Base-by-base conservation (phyloP, 1,140 invertebrate genomes). In the Mycetomoellerius zeteki region DNA sequence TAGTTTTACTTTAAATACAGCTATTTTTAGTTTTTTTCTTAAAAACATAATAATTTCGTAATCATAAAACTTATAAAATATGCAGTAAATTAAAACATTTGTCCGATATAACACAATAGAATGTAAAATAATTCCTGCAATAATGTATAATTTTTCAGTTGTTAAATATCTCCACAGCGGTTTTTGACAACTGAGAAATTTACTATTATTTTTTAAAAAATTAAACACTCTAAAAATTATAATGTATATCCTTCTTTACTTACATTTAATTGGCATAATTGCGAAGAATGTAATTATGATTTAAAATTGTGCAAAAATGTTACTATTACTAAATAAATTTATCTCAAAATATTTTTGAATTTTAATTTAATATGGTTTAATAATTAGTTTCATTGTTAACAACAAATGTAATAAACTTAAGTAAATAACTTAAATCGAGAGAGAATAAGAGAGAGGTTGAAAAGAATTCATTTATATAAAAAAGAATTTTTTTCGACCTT, bases 401-500 rank as follows among this genome's bases (percentile, higher is more conserved):
- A 56, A 54, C 16, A 54, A 54, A 47, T 71, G 3, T 6, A 27
- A 47, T 69, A 47, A 33, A 24, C 37, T 58, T 56, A 14, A 16
- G 58, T 8, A 1, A 78, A 65, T 78, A 30, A 78, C 1, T 24
- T 30, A 21, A 64, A 37, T 69, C 12, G 37, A n/a, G n/a, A n/a
- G n/a, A n/a, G n/a, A n/a, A 16, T 50, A 5, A 56, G 24, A 27
- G 3, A 27, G 47, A 16, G 47, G 16, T 12, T 43, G 14, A 50
- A 16, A 50, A 5, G 47, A 16, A 43, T 43, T 12, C 8, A 43
- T 43, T 43, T 50, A 50, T 12, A 2, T 60, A 12, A 2, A 3
- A 77, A 43, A 60, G 37, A 60, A 7, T 62, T 76, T 10, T 30
- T 60, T 43, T 77, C 24, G 58, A 64, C 58, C 58, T 78, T 78